Evolutionary conservation across 1,140 invertebrate genomes (phyloP).

Genomic region (roundworm (Caenorhabditis elegans)): DNA sequence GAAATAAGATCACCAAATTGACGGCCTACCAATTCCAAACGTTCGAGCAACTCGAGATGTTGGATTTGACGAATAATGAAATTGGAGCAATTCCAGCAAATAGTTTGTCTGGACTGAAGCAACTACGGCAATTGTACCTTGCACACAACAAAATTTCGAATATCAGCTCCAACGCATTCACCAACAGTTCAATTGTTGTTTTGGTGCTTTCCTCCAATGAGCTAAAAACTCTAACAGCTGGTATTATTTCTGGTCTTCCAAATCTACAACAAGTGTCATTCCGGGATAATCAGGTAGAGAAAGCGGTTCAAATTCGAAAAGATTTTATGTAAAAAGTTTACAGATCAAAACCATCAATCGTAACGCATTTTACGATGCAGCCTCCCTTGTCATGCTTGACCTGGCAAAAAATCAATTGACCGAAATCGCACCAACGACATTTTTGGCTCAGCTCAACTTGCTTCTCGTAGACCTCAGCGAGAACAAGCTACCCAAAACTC

Average conservation of each 20-base stretch:
- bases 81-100: slow-evolving; percentile 48
- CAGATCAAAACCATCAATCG: slow-evolving; percentile 58
- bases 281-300: slow-evolving; percentile 58
- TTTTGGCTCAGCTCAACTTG: slow-evolving; percentile 60
- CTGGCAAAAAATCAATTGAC: slow-evolving; percentile 61
- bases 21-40: slow-evolving; percentile 52
- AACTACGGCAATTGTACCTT: slow-evolving; percentile 60
- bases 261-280: slow-evolving; percentile 62
- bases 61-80: slow-evolving; percentile 61
- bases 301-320: too few relatives aligned
- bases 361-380: slow-evolving; percentile 59
- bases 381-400: slow-evolving; percentile 61
- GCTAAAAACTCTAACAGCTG: slow-evolving; percentile 49
- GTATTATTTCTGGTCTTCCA: slow-evolving; percentile 50
- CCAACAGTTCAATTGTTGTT: slow-evolving; percentile 59
- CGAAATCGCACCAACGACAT: slow-evolving; percentile 61
- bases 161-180: slow-evolving; percentile 56
- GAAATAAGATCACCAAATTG: slow-evolving; percentile 55
- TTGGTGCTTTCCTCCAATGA: slow-evolving; percentile 57
- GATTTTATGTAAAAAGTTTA: neutral
- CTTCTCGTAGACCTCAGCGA: slow-evolving; percentile 59
- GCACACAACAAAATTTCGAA: slow-evolving; percentile 55
- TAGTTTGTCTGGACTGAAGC: slow-evolving; percentile 56
- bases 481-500: slow-evolving; percentile 59
- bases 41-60: slow-evolving; percentile 65